These are phyloP conservation scores for Lepus europaeus DNA, from an alignment of 2,113 vertebrate genomes.

Conservation along the genomic window DNA sequence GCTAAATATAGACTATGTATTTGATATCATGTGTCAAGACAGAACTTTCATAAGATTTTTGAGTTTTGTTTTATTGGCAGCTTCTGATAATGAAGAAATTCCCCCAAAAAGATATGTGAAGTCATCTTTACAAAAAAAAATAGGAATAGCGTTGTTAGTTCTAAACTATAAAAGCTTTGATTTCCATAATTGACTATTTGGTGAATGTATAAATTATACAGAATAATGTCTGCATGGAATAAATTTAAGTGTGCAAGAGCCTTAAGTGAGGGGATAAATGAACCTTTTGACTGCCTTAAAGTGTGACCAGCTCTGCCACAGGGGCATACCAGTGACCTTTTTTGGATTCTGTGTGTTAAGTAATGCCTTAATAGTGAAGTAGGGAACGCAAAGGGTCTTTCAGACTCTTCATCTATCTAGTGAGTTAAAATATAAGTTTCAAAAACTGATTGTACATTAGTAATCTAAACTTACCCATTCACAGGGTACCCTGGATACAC, in stretches of 20 bases:
- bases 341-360: slow-evolving; percentile 68
- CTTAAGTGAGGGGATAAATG: slow-evolving; percentile 76
- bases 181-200: slow-evolving; percentile 56
- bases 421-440: slow-evolving; percentile 60
- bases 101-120: neutral
- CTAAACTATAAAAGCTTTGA: slow-evolving; percentile 61
- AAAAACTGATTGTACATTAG: slow-evolving; percentile 54
- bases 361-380: slow-evolving; percentile 81
- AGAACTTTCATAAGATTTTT: slow-evolving; percentile 32
- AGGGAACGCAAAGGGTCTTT: slow-evolving; percentile 74
- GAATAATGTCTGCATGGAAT: slow-evolving; percentile 63
- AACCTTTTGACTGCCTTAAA: slow-evolving; percentile 86
- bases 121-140: neutral
- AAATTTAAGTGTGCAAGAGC: slow-evolving; percentile 69
- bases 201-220: slow-evolving; percentile 63
- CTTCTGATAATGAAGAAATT: slow-evolving; percentile 51
- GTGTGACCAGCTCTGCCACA: slow-evolving; percentile 39
- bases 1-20: slow-evolving; percentile 28
- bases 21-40: slow-evolving; percentile 10
- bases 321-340: slow-evolving; percentile 65
- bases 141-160: neutral
- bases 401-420: slow-evolving; percentile 52
- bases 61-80: slow-evolving; percentile 43
- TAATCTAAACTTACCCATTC: slow-evolving; percentile 37
- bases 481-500: slow-evolving; percentile 34